These are phyloP conservation scores for Pachycephala philippinensis DNA, from an alignment of 2,113 vertebrate species.

Conservation along the genomic window DNA sequence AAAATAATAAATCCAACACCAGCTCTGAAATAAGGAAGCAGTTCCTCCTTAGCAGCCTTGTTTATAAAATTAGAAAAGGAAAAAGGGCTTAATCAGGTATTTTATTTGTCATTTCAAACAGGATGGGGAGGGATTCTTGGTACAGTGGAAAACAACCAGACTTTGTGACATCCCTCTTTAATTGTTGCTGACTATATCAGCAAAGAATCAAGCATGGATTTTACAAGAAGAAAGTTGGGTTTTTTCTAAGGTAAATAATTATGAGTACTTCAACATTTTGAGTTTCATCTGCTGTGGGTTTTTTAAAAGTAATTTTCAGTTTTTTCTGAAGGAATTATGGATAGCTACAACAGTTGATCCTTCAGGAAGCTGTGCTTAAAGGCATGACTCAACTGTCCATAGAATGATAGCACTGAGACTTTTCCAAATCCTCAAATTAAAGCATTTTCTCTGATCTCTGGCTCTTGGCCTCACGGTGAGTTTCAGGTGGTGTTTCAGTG, in stretches of 20 bases:
- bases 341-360: background rate
- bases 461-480: background rate
- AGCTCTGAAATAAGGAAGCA: conserved; percentile 40
- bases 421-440: rapidly evolving
- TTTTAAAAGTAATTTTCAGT: background rate
- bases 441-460: background rate
- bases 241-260: background rate
- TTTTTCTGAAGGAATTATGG: background rate
- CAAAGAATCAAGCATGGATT: background rate
- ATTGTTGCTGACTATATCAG: background rate
- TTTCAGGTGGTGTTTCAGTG: background rate
- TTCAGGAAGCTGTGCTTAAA: background rate
- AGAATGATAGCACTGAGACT: background rate
- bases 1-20: background rate
- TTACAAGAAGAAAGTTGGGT: background rate
- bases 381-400: no score
- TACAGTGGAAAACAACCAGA: background rate
- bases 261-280: background rate
- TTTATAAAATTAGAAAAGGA: conserved; percentile 43
- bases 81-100: conserved; percentile 28
- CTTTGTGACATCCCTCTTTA: background rate
- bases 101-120: conserved; percentile 42
- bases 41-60: conserved; percentile 43
- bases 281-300: background rate
- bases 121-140: background rate